Evolutionary conservation across 2,888 invertebrate species (phyloP).

Genomic region (Drosophila phalerata): DNA sequence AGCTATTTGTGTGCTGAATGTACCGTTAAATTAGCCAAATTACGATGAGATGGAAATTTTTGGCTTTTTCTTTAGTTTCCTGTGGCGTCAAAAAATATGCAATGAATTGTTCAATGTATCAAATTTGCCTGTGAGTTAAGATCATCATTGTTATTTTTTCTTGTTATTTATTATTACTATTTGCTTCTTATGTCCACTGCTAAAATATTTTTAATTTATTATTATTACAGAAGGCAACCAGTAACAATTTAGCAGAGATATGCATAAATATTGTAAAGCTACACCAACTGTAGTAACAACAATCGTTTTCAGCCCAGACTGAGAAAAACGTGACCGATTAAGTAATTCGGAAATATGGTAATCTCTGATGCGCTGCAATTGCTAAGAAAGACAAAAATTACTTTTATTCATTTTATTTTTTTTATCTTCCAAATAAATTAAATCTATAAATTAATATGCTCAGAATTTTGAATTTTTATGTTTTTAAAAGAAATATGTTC

Average conservation of each 20-base stretch:
- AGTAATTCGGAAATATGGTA: not conserved
- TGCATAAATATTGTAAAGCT: constrained; percentile 18
- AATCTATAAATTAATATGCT: too few relatives aligned
- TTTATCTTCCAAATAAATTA: too few relatives aligned
- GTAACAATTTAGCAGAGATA: constrained; percentile 2
- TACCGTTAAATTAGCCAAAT: constrained; percentile 77
- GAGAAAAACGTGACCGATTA: not conserved
- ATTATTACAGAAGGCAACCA: constrained; percentile 5
- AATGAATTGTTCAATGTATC: constrained; percentile 52
- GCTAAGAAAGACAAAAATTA: not conserved
- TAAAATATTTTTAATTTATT: constrained; percentile 35
- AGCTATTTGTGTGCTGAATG: constrained; percentile 74
- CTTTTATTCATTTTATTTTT: not conserved
- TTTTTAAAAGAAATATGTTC: not conserved
- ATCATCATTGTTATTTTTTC: not conserved
- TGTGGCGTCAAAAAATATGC: constrained; percentile 20
- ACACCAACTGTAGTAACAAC: constrained; percentile 5
- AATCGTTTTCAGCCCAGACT: not conserved
- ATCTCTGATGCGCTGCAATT: not conserved
- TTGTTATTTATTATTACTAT: not conserved
- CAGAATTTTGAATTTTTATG: too few relatives aligned
- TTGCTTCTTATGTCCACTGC: constrained; percentile 3
- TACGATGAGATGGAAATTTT: constrained; percentile 48
- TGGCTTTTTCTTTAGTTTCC: constrained; percentile 35
- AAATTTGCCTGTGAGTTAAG: constrained; percentile 13